A percentile compares a stretch with the other conserved stretches of the same genome.
Evolutionary conservation across 2,113 vertebrate genomes (phyloP).

Genomic region (Sylvilagus bachmani): DNA sequence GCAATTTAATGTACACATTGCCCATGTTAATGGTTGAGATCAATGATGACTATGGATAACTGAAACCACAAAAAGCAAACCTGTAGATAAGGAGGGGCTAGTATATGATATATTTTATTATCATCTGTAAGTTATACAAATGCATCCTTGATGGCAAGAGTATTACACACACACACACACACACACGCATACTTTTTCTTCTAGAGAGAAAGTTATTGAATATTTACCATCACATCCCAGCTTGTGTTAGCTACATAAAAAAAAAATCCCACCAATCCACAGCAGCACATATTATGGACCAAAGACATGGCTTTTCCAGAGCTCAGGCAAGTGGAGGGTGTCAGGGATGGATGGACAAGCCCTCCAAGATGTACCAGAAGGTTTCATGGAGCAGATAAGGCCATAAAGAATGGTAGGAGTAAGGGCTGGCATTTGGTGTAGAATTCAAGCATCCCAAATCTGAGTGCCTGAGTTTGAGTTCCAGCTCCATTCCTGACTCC

Average conservation of each 20-base stretch:
- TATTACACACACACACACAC: neutral
- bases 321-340: neutral
- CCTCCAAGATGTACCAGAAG: neutral
- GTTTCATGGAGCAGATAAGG: neutral
- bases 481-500: too few species aligned
- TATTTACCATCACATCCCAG: neutral
- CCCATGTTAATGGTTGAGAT: too few species aligned
- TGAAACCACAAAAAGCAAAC: too few species aligned
- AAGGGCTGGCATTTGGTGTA: neutral
- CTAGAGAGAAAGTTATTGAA: neutral
- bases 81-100: too few species aligned
- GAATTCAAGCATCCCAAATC: too few species aligned
- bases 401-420: neutral
- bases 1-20: too few species aligned
- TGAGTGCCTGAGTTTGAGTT: too few species aligned
- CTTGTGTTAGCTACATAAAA: neutral
- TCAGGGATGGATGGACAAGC: neutral
- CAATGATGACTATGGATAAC: too few species aligned
- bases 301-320: neutral
- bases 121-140: neutral
- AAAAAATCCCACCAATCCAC: neutral
- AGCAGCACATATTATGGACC: neutral
- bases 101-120: neutral
- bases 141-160: neutral
- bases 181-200: neutral